Evolutionary conservation across 2,113 vertebrate species (phyloP).

Genomic region (Chamaetylas fuelleborni): DNA sequence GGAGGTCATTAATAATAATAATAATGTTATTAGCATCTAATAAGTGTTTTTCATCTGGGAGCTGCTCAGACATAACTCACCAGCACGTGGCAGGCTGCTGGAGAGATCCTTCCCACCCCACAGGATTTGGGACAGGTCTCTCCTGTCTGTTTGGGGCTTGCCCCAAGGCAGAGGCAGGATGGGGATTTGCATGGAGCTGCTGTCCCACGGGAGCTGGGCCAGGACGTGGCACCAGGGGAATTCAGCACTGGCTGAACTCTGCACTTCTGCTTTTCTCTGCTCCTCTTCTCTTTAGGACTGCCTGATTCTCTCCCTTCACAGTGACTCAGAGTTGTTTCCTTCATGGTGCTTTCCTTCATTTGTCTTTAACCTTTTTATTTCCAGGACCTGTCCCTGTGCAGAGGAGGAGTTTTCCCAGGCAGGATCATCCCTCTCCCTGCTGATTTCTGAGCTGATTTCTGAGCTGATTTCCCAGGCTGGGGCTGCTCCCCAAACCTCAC

Average conservation of each 20-base stretch:
- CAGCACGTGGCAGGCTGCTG: background rate
- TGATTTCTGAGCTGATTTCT: too few relatives aligned
- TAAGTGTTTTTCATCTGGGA: background rate
- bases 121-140: slow-evolving; percentile 22
- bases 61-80: background rate
- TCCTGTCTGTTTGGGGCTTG: background rate
- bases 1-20: background rate
- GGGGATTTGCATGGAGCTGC: background rate
- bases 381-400: background rate
- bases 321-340: background rate
- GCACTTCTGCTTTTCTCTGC: rapidly evolving
- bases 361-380: background rate
- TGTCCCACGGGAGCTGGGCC: background rate
- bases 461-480: background rate
- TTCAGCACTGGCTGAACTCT: background rate
- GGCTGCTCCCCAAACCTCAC: background rate
- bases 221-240: background rate
- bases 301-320: rapidly evolving
- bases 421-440: background rate
- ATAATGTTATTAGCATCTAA: background rate
- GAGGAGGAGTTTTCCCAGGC: background rate
- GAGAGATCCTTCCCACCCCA: background rate
- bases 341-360: background rate
- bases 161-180: background rate
- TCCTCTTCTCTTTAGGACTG: background rate